Percentiles rank a stretch among this genome's conserved stretches.
phyloP scores from a whole-genome alignment of 2,888 invertebrate genomes.

The Melieria picta region DNA sequence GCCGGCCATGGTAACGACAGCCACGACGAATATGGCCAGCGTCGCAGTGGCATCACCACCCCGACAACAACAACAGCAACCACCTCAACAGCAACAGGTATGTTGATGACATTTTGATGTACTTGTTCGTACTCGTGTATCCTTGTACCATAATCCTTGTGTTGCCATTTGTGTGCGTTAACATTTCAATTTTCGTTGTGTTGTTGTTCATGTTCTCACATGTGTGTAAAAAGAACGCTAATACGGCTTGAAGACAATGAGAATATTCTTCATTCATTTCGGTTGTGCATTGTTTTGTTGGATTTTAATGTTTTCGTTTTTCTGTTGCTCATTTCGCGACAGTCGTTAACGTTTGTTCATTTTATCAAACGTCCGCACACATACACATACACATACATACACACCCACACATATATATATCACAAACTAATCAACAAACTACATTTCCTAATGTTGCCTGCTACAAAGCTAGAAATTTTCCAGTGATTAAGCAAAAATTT shows the following conservation, averaged over 20 bases:
- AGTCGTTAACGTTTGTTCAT: not conserved
- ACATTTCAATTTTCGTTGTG: conserved; percentile 28
- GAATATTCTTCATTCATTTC: conserved; percentile 29
- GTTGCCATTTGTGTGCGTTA: conserved; percentile 37
- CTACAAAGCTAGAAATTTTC: too few relatives aligned
- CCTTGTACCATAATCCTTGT: conserved; percentile 36
- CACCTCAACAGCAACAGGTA: conserved; percentile 54
- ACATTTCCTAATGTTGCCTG: too few relatives aligned
- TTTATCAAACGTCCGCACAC: conserved; percentile 11
- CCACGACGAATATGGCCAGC: conserved; percentile 30
- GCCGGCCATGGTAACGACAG: conserved; percentile 34
- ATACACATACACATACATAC: conserved; percentile 27
- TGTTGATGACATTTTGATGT: conserved; percentile 43
- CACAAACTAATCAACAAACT: too few relatives aligned
- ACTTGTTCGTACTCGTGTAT: conserved; percentile 27
- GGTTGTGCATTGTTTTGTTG: conserved; percentile 13
- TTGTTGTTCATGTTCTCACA: conserved; percentile 25
- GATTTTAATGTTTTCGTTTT: too few relatives aligned
- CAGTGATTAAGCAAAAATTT: too few relatives aligned
- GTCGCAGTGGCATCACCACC: conserved; percentile 42
- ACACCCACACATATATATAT: conserved; percentile 5
- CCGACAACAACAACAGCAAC: conserved; percentile 46
- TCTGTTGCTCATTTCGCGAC: not conserved
- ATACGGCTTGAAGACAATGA: conserved; percentile 18
- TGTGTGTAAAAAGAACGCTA: not conserved